phyloP scores from a whole-genome alignment of 64 coral and sea anemone genomes.

The Cladopsammia gracilis region DNA sequence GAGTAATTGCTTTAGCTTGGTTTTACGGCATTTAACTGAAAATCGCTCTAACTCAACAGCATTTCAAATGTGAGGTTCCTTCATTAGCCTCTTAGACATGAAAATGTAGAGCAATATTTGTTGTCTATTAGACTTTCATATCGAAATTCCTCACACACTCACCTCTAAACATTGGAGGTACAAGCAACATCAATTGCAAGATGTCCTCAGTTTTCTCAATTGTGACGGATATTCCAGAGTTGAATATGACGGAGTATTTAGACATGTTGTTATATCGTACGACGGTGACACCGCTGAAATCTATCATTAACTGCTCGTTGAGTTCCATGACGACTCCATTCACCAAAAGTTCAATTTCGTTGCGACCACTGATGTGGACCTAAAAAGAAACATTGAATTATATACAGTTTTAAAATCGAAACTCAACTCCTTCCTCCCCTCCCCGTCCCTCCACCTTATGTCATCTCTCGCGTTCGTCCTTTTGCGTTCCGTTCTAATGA shows the following conservation, averaged over 20 bases:
- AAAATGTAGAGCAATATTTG: no score
- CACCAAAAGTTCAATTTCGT: constrained; percentile 18
- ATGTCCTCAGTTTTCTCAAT: constrained; percentile 12
- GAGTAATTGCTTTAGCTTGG: no score
- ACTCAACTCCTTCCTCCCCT: no score
- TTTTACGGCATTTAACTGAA: no score
- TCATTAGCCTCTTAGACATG: no score
- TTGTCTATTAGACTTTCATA: no score
- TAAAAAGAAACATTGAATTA: neutral
- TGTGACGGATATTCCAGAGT: constrained; percentile 66
- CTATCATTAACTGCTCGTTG: constrained; percentile 23
- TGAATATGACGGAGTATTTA: constrained; percentile 55
- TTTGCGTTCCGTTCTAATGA: no score
- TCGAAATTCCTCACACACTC: neutral
- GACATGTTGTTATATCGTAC: constrained; percentile 21
- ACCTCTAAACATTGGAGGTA: constrained; percentile 54
- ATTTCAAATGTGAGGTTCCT: no score
- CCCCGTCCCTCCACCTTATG: no score
- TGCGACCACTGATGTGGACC: constrained; percentile 52
- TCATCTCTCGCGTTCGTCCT: no score
- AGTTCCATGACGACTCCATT: constrained; percentile 59
- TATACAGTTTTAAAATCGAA: no score
- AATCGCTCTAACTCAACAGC: no score
- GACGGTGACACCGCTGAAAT: constrained; percentile 22
- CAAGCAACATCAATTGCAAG: constrained; percentile 55